Conservation (phyloP, 2,113 vertebrate genomes). For the Aptenodytes forsteri region DNA sequence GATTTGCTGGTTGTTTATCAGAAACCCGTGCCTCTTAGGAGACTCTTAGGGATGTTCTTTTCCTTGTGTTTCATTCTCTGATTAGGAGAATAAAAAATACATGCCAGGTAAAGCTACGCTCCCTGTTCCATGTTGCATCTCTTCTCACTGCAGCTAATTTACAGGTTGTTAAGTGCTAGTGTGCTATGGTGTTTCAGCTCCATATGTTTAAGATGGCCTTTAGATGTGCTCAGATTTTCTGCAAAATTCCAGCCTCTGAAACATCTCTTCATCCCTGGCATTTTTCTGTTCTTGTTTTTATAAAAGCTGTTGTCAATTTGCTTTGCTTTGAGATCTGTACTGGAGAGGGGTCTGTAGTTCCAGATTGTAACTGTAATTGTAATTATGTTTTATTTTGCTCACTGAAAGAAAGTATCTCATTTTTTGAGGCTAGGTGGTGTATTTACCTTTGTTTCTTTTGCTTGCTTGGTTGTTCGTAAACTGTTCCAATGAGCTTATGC, state of each 20-base stretch:
- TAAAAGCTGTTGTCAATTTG: background rate
- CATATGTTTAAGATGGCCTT: background rate
- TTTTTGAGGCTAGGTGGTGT: background rate
- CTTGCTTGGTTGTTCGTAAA: background rate
- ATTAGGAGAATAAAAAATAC: background rate
- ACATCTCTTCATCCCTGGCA: background rate
- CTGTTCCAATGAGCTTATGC: background rate
- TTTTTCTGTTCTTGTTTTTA: background rate
- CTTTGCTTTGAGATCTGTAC: background rate
- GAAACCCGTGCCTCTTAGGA: background rate
- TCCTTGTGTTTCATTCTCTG: background rate
- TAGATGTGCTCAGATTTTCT: background rate
- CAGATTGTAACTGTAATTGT: background rate
- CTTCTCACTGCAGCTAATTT: background rate
- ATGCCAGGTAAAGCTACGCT: background rate
- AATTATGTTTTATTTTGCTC: background rate
- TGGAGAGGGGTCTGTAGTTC: background rate
- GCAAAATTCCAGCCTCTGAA: background rate
- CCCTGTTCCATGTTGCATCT: background rate
- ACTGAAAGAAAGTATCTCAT: background rate
- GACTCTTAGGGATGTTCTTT: background rate
- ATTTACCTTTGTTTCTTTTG: background rate
- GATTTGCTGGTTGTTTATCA: background rate
- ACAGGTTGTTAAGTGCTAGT: background rate
- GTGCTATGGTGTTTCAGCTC: background rate